Conservation (phyloP, 2,888 invertebrate species). For the Poecilus cupreus region DNA sequence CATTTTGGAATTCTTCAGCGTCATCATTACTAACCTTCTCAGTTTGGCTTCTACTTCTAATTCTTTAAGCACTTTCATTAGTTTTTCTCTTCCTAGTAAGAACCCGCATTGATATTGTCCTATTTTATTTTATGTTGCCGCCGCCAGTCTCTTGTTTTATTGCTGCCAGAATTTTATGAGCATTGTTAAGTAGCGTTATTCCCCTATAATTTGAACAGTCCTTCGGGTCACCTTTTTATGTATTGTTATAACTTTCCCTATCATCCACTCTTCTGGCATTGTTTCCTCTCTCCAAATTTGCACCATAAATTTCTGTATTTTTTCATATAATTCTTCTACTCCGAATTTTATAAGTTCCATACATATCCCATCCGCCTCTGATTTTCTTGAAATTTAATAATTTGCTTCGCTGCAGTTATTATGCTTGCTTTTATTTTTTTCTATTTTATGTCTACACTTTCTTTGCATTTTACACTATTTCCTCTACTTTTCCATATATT, state of each 20-base stretch:
- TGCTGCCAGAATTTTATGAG: no score
- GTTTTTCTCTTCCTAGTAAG: not conserved
- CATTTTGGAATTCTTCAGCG: not conserved
- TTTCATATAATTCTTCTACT: not conserved
- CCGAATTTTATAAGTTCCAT: not conserved
- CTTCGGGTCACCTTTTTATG: not conserved
- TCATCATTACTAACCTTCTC: not conserved
- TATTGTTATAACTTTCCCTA: no score
- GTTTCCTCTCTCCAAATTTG: not conserved
- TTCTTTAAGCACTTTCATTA: not conserved
- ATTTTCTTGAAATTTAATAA: not conserved
- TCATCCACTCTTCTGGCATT: no score
- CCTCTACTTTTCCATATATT: no score
- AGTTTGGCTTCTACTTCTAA: not conserved
- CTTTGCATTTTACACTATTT: no score
- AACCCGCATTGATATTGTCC: not conserved
- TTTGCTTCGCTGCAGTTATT: not conserved
- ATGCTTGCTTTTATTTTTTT: not conserved
- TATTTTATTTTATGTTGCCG: not conserved
- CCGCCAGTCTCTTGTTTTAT: no score
- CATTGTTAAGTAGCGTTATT: no score
- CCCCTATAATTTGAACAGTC: not conserved
- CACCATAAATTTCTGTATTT: not conserved
- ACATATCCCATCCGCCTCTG: not conserved
- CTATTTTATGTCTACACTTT: no score